phyloP scores from a whole-genome alignment of 1,140 invertebrate species.

The Papilio polyxenes region DNA sequence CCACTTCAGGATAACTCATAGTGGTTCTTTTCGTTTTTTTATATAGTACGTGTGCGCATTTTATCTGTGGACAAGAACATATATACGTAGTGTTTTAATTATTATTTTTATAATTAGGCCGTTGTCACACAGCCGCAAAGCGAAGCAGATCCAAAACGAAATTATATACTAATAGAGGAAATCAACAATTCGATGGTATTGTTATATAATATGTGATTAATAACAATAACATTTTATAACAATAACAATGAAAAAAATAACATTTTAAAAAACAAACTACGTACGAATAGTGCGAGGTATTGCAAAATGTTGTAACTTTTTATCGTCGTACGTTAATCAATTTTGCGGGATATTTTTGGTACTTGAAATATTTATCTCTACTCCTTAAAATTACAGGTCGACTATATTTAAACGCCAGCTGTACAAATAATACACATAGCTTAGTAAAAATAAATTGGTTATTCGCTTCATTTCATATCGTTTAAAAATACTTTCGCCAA shows the following conservation, averaged over 20 bases:
- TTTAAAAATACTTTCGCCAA: slow-evolving; percentile 5
- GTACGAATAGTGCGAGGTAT: no score
- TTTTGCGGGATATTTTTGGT: not conserved
- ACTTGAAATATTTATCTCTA: not conserved
- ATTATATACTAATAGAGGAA: no score
- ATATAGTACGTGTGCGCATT: slow-evolving; percentile 90
- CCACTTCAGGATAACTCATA: slow-evolving; percentile 90
- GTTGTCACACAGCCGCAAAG: no score
- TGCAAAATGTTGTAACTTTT: no score
- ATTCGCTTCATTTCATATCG: not conserved
- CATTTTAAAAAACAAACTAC: no score
- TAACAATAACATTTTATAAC: no score
- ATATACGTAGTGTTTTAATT: slow-evolving; percentile 34
- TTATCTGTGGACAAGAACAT: slow-evolving; percentile 81
- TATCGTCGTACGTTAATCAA: no score
- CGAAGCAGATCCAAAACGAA: no score
- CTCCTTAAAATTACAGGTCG: not conserved
- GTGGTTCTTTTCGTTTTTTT: slow-evolving; percentile 84
- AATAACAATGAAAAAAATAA: no score
- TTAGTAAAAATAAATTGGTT: not conserved
- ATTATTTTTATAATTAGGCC: not conserved
- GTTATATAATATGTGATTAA: no score
- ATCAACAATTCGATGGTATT: no score
- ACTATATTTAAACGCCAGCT: not conserved
- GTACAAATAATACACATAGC: not conserved